Evolutionary conservation across 1,140 invertebrate species (phyloP).

Genomic region (Platyura marginata): DNA sequence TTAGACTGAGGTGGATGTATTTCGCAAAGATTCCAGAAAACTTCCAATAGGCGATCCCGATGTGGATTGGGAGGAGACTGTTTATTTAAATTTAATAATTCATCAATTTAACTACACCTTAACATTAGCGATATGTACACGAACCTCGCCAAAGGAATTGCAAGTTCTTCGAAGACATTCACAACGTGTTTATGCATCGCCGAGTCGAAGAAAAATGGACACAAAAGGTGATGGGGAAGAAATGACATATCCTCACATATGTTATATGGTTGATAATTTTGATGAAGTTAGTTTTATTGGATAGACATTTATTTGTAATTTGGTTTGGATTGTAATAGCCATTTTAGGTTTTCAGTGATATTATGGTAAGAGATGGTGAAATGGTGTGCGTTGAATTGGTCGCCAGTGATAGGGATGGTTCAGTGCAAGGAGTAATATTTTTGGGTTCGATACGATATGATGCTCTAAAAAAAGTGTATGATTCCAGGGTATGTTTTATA

Average conservation of each 20-base stretch:
- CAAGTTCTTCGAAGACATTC: constrained; percentile 86
- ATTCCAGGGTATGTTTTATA: constrained; percentile 60
- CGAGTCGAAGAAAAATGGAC: constrained; percentile 90
- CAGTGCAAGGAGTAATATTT: constrained; percentile 83
- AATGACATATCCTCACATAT: constrained; percentile 97
- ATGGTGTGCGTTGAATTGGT: constrained; percentile 97
- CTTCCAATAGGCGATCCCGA: constrained; percentile 86
- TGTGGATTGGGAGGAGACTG: constrained; percentile 98
- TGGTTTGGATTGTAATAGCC: not conserved
- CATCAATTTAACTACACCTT: constrained; percentile 97
- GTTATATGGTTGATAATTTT: constrained; percentile 98
- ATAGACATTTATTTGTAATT: no score
- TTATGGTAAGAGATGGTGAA: constrained; percentile 89
- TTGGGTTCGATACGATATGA: constrained; percentile 94
- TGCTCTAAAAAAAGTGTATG: constrained; percentile 90
- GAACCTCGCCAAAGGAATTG: constrained; percentile 90
- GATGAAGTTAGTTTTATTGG: constrained; percentile 85
- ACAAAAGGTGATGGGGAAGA: constrained; percentile 95
- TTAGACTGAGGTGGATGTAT: constrained; percentile 84
- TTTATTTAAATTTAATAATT: constrained; percentile 95
- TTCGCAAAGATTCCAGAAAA: constrained; percentile 90
- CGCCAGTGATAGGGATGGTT: constrained; percentile 66
- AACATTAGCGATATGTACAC: constrained; percentile 91
- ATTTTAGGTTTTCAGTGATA: constrained; percentile 76
- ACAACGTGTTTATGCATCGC: constrained; percentile 89